A percentile compares a stretch with the other conserved stretches of the same genome.
Evolutionary conservation across 1,140 invertebrate genomes (phyloP).

Genomic region (Drosophila willistoni): DNA sequence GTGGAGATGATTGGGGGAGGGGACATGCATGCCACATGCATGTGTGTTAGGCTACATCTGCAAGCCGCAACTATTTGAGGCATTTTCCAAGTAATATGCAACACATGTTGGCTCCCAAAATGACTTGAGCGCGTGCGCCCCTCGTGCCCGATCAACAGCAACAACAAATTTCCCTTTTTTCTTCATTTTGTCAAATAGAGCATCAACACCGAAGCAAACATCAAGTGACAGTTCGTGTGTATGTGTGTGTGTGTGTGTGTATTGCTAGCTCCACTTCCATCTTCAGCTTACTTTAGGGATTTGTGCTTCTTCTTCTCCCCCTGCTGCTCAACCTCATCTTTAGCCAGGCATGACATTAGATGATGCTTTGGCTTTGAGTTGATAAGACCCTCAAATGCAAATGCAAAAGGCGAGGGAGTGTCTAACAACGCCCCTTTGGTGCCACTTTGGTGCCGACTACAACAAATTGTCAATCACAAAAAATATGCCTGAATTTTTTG

Average conservation of each 20-base stretch:
- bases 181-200: slow-evolving; percentile 54
- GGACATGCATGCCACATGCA: slow-evolving; percentile 12
- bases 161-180: slow-evolving; percentile 22
- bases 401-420: not conserved
- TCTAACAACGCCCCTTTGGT: not conserved
- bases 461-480: slow-evolving; percentile 44
- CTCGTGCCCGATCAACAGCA: slow-evolving; percentile 18
- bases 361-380: slow-evolving; percentile 50
- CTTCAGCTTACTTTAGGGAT: slow-evolving; percentile 3
- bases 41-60: slow-evolving; percentile 27
- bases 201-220: slow-evolving; percentile 37
- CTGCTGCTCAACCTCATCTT: slow-evolving; percentile 1
- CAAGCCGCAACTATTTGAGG: slow-evolving; percentile 47
- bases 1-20: not conserved
- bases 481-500: too few species aligned
- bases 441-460: slow-evolving; percentile 9
- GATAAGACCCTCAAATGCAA: slow-evolving; percentile 28
- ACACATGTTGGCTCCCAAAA: slow-evolving; percentile 48
- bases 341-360: slow-evolving; percentile 59
- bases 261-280: not conserved
- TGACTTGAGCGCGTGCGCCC: slow-evolving; percentile 40
- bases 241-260: too few species aligned
- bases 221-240: slow-evolving; percentile 52
- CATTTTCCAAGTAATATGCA: slow-evolving; percentile 69
- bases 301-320: not conserved